phyloP scores from a whole-genome alignment of 2,797 vertebrate genomes.

The Huso huso region DNA sequence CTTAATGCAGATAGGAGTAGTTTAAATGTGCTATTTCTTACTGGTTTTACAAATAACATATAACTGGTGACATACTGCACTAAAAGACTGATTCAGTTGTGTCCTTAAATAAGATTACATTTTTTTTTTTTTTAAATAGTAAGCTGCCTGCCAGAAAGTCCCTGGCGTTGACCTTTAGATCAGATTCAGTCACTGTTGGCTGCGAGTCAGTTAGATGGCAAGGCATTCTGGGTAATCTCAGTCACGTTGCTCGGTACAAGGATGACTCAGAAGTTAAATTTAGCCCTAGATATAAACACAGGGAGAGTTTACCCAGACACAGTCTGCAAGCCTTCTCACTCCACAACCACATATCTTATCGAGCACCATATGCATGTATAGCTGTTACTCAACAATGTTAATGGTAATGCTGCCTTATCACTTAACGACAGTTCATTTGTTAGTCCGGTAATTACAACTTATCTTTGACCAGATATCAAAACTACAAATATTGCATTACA shows the following conservation, averaged over 20 bases:
- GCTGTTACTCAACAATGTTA: conserved; percentile 34
- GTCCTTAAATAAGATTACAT: too few species aligned
- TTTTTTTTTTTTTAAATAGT: conserved; percentile 7
- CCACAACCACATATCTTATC: conserved; percentile 50
- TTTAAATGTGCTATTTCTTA: too few species aligned
- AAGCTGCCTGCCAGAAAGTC: conserved; percentile 31
- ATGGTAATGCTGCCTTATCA: not conserved
- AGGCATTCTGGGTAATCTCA: conserved; percentile 33
- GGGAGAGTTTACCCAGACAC: conserved; percentile 51
- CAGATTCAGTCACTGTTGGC: conserved; percentile 5
- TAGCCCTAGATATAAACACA: conserved; percentile 39
- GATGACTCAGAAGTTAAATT: conserved; percentile 55
- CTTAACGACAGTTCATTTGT: not conserved
- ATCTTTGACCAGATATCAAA: not conserved
- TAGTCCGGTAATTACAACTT: not conserved
- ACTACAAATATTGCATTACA: not conserved
- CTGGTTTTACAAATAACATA: too few species aligned
- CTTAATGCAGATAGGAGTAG: too few species aligned
- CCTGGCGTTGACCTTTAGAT: conserved; percentile 30
- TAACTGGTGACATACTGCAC: too few species aligned
- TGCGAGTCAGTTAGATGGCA: conserved; percentile 23
- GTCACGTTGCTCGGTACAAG: conserved; percentile 49
- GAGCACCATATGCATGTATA: conserved; percentile 31
- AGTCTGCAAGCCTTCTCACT: conserved; percentile 44
- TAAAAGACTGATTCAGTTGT: too few species aligned